phyloP scores from a whole-genome alignment of 2,888 invertebrate genomes.

The Papilio gigon region DNA sequence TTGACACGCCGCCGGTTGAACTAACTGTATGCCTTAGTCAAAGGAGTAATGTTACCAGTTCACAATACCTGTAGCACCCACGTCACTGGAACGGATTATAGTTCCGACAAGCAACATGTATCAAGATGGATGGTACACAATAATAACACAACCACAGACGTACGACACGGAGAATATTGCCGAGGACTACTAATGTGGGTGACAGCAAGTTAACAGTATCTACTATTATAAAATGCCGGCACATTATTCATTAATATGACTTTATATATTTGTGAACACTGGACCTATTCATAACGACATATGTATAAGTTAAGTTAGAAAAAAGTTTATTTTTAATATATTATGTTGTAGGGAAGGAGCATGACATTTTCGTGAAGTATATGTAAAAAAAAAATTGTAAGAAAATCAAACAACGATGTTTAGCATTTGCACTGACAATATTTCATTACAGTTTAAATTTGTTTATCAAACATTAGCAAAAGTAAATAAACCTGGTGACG shows the following conservation, averaged over 20 bases:
- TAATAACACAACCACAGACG: background rate
- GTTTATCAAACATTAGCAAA: background rate
- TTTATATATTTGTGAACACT: too few species aligned
- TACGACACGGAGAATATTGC: background rate
- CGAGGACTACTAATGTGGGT: background rate
- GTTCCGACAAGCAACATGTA: background rate
- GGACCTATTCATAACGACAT: too few species aligned
- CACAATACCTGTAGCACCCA: conserved; percentile 16
- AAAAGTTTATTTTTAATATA: too few species aligned
- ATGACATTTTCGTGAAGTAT: too few species aligned
- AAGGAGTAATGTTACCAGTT: conserved; percentile 34
- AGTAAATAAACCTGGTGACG: background rate
- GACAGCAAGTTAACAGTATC: background rate
- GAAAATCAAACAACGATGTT: too few species aligned
- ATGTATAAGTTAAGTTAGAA: too few species aligned
- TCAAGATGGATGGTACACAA: background rate
- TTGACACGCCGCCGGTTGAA: conserved; percentile 44
- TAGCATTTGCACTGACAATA: background rate
- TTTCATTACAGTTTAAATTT: background rate
- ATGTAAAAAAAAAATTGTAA: too few species aligned
- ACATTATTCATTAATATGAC: too few species aligned
- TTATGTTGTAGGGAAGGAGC: too few species aligned
- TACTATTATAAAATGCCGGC: too few species aligned
- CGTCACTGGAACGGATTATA: conserved; percentile 21
- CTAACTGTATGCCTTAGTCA: conserved; percentile 43